phyloP scores from a whole-genome alignment of 1,140 invertebrate genomes.

The Anthonomus grandis region DNA sequence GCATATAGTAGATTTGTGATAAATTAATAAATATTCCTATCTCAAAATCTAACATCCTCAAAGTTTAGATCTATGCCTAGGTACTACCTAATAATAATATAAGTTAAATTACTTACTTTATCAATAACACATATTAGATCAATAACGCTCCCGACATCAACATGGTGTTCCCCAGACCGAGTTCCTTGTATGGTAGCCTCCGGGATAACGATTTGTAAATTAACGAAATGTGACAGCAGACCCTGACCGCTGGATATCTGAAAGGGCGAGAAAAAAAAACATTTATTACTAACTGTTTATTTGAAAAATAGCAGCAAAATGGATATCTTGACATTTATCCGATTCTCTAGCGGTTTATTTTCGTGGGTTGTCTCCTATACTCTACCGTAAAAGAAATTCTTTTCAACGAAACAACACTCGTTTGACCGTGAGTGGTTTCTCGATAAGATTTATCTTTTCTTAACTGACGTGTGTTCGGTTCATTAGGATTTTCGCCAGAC shows the following conservation, averaged over 20 bases:
- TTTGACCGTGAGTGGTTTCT: background rate
- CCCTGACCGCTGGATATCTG: conserved; percentile 84
- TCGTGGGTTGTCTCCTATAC: too few relatives aligned
- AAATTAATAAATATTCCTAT: too few relatives aligned
- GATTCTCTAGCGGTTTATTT: background rate
- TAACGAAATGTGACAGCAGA: conserved; percentile 82
- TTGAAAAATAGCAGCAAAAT: background rate
- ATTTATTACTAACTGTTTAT: background rate
- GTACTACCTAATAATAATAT: too few relatives aligned
- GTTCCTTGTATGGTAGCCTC: conserved; percentile 80
- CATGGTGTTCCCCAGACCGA: conserved; percentile 79
- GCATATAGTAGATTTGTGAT: too few relatives aligned
- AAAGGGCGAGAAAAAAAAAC: conserved; percentile 32
- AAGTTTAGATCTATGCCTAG: too few relatives aligned
- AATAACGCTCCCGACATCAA: conserved; percentile 85
- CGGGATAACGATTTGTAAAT: conserved; percentile 82
- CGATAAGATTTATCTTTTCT: conserved; percentile 1
- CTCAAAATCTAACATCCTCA: too few relatives aligned
- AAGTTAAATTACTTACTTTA: conserved; percentile 77
- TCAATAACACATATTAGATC: conserved; percentile 90
- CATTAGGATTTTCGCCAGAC: background rate
- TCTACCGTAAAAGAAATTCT: too few relatives aligned
- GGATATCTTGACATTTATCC: background rate
- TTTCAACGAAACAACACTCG: too few relatives aligned
- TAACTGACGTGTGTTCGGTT: conserved; percentile 7